A percentile compares a stretch with the other conserved stretches of the same genome.
These are phyloP conservation scores for Morbakka virulenta DNA, from an alignment of 30 jellyfish, hydroid and myxozoan species.

Conservation along the genomic window DNA sequence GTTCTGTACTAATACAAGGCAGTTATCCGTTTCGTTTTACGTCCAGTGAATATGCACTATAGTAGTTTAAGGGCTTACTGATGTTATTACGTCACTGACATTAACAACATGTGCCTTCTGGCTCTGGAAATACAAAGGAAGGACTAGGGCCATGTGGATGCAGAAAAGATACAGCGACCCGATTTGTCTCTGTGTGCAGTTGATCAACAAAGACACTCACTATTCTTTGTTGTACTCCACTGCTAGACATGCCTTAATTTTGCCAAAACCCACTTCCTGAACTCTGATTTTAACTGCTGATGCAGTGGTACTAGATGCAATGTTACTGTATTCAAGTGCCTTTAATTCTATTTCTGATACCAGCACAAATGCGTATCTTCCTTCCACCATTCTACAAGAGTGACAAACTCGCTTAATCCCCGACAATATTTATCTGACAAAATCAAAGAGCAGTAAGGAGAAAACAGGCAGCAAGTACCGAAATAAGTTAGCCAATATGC, in stretches of 20 bases:
- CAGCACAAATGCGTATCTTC: neutral
- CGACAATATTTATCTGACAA: neutral
- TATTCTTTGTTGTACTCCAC: neutral
- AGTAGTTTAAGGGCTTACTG: too few relatives aligned
- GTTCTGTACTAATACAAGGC: too few relatives aligned
- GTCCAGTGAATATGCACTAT: too few relatives aligned
- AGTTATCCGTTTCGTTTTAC: too few relatives aligned
- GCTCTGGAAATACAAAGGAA: too few relatives aligned
- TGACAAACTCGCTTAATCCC: neutral
- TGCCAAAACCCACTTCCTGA: neutral
- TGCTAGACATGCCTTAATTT: neutral
- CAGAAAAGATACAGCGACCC: neutral
- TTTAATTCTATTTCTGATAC: neutral
- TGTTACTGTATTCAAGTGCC: neutral
- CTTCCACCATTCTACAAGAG: neutral
- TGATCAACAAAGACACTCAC: neutral
- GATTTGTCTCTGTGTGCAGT: neutral
- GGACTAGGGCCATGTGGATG: conserved; percentile 3
- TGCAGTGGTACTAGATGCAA: neutral
- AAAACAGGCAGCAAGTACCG: too few relatives aligned
- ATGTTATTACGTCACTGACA: too few relatives aligned
- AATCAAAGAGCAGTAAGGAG: neutral
- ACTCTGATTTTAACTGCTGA: neutral
- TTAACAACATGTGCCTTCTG: too few relatives aligned
- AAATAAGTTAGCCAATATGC: too few relatives aligned